These are phyloP conservation scores for Uria aalge DNA, from an alignment of 2,113 vertebrate species.

Conservation along the genomic window DNA sequence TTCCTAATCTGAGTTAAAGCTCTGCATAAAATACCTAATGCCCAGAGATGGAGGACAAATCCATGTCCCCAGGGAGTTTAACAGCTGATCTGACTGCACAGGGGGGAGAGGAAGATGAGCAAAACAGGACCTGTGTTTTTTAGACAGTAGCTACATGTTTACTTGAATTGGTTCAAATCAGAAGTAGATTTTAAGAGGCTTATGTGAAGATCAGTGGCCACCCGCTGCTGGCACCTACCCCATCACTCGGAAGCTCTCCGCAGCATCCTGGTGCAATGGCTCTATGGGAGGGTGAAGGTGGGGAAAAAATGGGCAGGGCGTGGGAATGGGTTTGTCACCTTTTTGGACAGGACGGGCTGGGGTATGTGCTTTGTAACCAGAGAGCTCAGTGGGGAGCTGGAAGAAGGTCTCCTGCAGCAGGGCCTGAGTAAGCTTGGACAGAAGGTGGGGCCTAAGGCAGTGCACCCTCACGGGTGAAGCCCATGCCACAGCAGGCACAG, in stretches of 20 bases:
- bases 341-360: neutral
- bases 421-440: neutral
- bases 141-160: neutral
- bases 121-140: neutral
- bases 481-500: neutral
- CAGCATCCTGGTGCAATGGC: neutral
- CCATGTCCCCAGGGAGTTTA: neutral
- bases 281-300: neutral
- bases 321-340: neutral
- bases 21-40: neutral
- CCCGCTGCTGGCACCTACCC: neutral
- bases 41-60: neutral
- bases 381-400: neutral
- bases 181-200: neutral
- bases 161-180: neutral
- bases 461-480: accelerated
- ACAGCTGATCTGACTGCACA: neutral
- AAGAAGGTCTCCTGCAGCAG: neutral
- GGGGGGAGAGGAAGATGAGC: neutral
- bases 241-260: neutral
- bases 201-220: neutral
- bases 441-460: neutral
- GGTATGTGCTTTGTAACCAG: neutral
- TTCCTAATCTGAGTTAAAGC: neutral
- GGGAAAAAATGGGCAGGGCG: neutral